Evolutionary conservation across 2,888 invertebrate species (phyloP), one percentile per base, ranked within the genome.

Genomic region (Operophtera brumata): DNA sequence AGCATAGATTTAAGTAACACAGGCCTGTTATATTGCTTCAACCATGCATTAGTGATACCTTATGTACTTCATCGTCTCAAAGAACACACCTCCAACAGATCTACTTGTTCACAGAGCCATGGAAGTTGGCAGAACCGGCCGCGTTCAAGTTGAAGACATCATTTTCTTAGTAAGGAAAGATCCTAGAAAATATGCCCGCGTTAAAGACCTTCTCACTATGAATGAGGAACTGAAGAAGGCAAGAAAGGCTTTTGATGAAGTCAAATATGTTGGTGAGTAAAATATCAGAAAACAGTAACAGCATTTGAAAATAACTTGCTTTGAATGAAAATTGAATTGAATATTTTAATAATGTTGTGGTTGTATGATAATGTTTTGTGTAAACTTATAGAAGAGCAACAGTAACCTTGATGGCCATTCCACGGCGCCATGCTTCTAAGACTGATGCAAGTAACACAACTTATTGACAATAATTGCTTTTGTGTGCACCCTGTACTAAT

Each of bases 181-280:
- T 88, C 93, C 94, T 32, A 93, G 99, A 64, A 99, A 99, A 84
- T 99, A 97, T 90, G 98, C 99, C 1, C 92, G 99, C 70, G 99
- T 99, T 0, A 98, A 98, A 90, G 99, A 99, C 85, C 90, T 99
- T 32, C 89, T 99, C 0, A 97, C 97, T 39, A 99, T 99, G 99
- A 99, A 99, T 85, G 99, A 99, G 86, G 99, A 99, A 86, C 90
- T 99, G 44, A 98, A 99, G 88, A 97, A 98, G 86, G 99, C 99
- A 10, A 93, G 99, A 68, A 99, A 99, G 91, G 99, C 99, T 59
- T 99, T 99, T 89, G 99, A 99, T 91, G 99, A 98, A 93, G 96
- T 97, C 62, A 97, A 97, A 94, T 97, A 97, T 92, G 97, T 96
- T 91, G 96, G 96, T 94, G 92, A 92, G 89, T 83, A 59, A 48